Conservation (phyloP, 2,797 vertebrate species). For the Delichon dasypus region DNA sequence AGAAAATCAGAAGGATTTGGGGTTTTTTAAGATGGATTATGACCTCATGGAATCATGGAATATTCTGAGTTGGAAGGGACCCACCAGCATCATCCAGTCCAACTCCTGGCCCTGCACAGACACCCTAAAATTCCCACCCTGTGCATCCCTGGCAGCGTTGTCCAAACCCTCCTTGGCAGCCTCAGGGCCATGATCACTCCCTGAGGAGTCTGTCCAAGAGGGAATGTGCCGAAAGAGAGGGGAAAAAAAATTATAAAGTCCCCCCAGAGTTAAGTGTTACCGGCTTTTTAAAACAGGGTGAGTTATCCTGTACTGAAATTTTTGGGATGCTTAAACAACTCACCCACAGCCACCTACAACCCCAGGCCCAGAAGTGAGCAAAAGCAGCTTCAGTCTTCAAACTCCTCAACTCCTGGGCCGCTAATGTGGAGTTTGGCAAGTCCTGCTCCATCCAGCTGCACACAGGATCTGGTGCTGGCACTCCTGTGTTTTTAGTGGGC, state of each 20-base stretch:
- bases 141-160: rapidly evolving
- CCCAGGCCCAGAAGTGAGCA: background rate
- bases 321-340: rapidly evolving
- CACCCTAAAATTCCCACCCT: background rate
- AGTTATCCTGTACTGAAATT: background rate
- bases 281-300: background rate
- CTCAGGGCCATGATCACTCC: rapidly evolving
- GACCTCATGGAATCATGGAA: background rate
- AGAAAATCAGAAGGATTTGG: background rate
- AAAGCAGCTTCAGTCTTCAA: background rate
- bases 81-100: background rate
- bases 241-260: background rate
- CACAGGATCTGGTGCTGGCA: rapidly evolving
- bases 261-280: background rate
- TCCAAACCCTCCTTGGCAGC: background rate
- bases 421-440: background rate
- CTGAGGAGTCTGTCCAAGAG: background rate
- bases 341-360: background rate
- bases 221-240: background rate
- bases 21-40: background rate
- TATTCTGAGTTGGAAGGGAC: background rate
- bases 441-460: background rate
- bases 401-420: background rate
- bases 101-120: background rate
- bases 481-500: background rate